Conservation (phyloP, 37 sponge, comb jelly and placozoan species). For the Cladorhizidae sp. region DNA sequence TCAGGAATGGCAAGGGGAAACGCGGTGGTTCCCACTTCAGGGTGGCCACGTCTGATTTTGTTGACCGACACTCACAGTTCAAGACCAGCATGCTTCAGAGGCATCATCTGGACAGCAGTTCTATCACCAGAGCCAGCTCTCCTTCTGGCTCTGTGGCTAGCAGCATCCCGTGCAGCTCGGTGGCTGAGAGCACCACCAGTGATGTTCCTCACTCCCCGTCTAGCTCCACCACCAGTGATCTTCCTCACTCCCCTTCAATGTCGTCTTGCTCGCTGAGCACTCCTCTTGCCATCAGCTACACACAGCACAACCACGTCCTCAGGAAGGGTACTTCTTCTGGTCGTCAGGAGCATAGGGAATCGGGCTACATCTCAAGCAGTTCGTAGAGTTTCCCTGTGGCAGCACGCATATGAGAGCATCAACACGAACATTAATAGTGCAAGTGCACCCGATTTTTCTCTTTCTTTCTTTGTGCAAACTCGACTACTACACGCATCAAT, state of each 20-base stretch:
- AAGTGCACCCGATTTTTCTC: too few relatives aligned
- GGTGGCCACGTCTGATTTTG: slow-evolving; percentile 69
- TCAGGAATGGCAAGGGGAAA: slow-evolving; percentile 25
- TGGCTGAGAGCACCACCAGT: slow-evolving; percentile 3
- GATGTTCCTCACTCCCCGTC: not conserved
- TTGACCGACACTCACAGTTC: slow-evolving; percentile 46
- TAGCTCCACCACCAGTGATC: slow-evolving; percentile 25
- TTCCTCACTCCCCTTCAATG: slow-evolving; percentile 12
- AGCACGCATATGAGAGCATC: not conserved
- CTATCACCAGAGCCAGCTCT: slow-evolving; percentile 16
- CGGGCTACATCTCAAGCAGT: slow-evolving; percentile 75
- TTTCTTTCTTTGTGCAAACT: too few relatives aligned
- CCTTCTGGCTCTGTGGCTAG: slow-evolving; percentile 8
- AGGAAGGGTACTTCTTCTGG: not conserved
- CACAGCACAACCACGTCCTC: not conserved
- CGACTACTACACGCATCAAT: too few relatives aligned
- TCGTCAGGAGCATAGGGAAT: slow-evolving; percentile 45
- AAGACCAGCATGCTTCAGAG: slow-evolving; percentile 49
- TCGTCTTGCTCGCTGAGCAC: slow-evolving; percentile 36
- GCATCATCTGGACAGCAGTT: slow-evolving; percentile 17
- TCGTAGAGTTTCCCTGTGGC: slow-evolving; percentile 35
- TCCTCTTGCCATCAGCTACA: slow-evolving; percentile 23
- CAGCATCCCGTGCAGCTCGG: not conserved
- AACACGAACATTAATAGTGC: too few relatives aligned
- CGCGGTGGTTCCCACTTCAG: slow-evolving; percentile 65